These are phyloP conservation scores for Meloidogyne exigua DNA, from an alignment of 1,140 invertebrate genomes.

Conservation along the genomic window DNA sequence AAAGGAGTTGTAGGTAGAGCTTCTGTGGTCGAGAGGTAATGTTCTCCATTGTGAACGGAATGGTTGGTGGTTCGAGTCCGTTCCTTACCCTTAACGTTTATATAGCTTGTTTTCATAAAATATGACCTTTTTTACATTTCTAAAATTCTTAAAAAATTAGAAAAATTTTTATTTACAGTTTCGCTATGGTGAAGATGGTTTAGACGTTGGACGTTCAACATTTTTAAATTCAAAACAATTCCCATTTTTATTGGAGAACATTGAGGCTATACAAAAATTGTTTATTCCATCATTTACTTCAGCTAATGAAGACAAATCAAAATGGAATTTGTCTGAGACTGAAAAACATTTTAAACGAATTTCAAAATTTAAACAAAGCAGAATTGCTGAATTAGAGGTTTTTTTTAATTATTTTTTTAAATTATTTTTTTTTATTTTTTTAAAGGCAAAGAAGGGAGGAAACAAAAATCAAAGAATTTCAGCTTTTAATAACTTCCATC, in stretches of 20 bases:
- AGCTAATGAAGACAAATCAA: constrained; percentile 4
- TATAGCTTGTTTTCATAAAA: no score
- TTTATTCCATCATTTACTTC: background rate
- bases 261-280: constrained; percentile 49
- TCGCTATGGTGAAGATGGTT: constrained; percentile 94
- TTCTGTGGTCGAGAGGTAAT: no score
- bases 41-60: no score
- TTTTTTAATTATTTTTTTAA: background rate
- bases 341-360: constrained; percentile 41
- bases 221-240: constrained; percentile 80
- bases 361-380: constrained; percentile 16
- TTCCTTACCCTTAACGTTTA: no score
- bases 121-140: no score
- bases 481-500: constrained; percentile 27
- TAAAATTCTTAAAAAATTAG: background rate
- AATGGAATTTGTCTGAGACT: constrained; percentile 38
- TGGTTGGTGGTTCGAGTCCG: no score
- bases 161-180: constrained; percentile 68
- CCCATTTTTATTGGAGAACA: constrained; percentile 79
- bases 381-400: constrained; percentile 14
- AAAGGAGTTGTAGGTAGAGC: no score
- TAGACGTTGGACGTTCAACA: constrained; percentile 83
- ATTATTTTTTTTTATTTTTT: background rate
- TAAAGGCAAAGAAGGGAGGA: background rate
- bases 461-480: constrained; percentile 6